Conservation (phyloP, 2,113 vertebrate species). For the Brevimyrus niger region DNA sequence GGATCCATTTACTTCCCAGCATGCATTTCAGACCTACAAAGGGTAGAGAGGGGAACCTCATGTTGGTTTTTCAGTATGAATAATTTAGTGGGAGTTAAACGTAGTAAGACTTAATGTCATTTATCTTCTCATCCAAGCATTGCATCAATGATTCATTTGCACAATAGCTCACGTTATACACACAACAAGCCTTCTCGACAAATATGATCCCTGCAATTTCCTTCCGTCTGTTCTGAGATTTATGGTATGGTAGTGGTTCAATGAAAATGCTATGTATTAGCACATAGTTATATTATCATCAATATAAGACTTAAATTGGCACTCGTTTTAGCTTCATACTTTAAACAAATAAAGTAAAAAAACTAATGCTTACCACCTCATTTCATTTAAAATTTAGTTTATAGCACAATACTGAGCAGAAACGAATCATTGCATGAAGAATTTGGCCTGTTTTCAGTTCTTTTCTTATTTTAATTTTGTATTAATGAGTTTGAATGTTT, state of each 20-base stretch:
- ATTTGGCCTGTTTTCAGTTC: neutral
- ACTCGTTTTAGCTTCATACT: neutral
- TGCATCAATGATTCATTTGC: conserved; percentile 34
- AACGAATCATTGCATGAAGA: neutral
- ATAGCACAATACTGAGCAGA: neutral
- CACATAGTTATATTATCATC: conserved; percentile 25
- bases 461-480: neutral
- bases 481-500: neutral
- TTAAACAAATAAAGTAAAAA: neutral
- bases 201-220: conserved; percentile 5
- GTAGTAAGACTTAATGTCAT: conserved; percentile 32
- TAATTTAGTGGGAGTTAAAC: conserved; percentile 42
- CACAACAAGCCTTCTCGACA: conserved; percentile 8
- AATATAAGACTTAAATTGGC: neutral
- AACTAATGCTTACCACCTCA: neutral
- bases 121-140: conserved; percentile 18
- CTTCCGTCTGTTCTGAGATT: no score
- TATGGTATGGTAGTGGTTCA: neutral
- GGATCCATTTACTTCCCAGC: conserved; percentile 41
- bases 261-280: conserved; percentile 16
- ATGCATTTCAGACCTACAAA: conserved; percentile 23
- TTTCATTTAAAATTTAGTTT: neutral
- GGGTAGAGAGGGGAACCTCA: conserved; percentile 10
- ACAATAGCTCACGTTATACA: conserved; percentile 24
- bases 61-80: conserved; percentile 23